phyloP scores from a whole-genome alignment of 37 sponge, comb jelly and placozoan species.

The Hormiphora californensis region DNA sequence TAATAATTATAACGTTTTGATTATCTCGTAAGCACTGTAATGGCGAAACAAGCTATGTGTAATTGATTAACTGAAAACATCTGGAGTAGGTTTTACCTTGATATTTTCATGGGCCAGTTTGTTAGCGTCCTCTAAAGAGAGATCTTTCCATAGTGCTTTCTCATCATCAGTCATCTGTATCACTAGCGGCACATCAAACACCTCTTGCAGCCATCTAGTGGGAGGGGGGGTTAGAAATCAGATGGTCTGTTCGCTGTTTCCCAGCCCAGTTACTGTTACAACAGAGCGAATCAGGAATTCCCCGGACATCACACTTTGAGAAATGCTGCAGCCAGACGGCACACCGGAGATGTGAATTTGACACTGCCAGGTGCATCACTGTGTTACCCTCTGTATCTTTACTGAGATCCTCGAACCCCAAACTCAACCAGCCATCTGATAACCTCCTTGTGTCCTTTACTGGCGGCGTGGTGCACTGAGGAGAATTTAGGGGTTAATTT shows the following conservation, averaged over 20 bases:
- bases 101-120: conserved; percentile 85
- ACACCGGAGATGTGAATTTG: not conserved
- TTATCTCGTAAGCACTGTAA: no score
- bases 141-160: conserved; percentile 97
- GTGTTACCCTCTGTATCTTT: conserved; percentile 34
- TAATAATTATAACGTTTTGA: no score
- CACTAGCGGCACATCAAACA: conserved; percentile 97
- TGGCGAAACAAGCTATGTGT: no score
- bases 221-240: no score
- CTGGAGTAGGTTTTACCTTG: no score
- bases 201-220: conserved; percentile 96
- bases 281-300: no score
- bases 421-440: conserved; percentile 33
- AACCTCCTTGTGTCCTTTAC: not conserved
- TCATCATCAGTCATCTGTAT: conserved; percentile 99
- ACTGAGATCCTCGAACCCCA: not conserved
- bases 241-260: no score
- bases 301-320: conserved; percentile 36
- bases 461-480: conserved; percentile 21
- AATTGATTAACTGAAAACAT: no score
- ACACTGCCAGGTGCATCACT: conserved; percentile 17
- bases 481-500: no score
- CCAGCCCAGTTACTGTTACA: no score
- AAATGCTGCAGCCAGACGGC: conserved; percentile 46
- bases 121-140: conserved; percentile 84